Evolutionary conservation across 2,797 vertebrate species (phyloP).

Genomic region (Momotus momota): DNA sequence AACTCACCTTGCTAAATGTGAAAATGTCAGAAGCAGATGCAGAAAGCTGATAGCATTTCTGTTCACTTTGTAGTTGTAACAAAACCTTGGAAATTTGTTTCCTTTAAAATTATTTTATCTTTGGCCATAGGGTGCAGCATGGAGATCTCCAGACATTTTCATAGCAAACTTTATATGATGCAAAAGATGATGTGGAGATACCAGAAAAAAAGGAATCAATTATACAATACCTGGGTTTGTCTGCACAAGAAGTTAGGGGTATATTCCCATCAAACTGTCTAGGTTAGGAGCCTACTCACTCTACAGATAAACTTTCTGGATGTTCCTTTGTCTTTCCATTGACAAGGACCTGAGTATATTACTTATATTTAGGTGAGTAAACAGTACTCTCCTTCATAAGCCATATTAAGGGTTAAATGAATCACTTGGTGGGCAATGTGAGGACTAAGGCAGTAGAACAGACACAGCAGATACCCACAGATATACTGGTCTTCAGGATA

Average conservation of each 20-base stretch:
- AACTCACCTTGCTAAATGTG: neutral
- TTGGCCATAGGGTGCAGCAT: neutral
- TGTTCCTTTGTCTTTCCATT: neutral
- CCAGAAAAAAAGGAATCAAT: neutral
- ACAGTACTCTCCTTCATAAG: neutral
- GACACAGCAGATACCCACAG: neutral
- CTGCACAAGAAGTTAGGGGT: neutral
- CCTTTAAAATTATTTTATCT: neutral
- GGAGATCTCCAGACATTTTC: neutral
- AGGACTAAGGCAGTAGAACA: neutral
- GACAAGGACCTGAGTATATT: neutral
- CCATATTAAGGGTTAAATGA: neutral
- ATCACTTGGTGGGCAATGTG: neutral
- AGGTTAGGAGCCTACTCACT: neutral
- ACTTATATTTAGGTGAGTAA: neutral
- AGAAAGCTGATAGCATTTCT: neutral
- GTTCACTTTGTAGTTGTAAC: neutral
- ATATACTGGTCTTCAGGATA: fast-evolving
- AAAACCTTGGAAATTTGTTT: neutral
- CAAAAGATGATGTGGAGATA: neutral
- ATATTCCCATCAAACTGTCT: neutral
- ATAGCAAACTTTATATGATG: neutral
- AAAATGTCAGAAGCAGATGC: neutral
- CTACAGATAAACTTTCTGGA: neutral
- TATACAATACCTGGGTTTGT: neutral